Evolutionary conservation across 2,888 invertebrate genomes (phyloP).

Genomic region (Nysson spinosus): DNA sequence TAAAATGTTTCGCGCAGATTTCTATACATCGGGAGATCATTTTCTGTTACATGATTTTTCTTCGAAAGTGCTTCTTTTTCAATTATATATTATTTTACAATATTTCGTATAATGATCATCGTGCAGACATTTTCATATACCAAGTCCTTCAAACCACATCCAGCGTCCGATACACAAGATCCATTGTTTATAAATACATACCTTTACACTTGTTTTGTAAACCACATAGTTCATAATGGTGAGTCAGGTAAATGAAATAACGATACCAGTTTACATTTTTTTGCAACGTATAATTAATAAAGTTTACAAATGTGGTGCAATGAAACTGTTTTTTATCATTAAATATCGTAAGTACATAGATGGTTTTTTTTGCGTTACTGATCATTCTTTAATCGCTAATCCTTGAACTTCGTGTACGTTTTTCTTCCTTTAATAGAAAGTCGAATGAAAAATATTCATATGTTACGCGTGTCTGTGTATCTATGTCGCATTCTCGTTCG

Average conservation of each 20-base stretch:
- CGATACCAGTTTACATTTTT: slow-evolving; percentile 32
- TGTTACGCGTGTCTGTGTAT: slow-evolving; percentile 9
- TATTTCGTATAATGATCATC: background rate
- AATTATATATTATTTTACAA: background rate
- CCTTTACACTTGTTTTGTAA: background rate
- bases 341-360: slow-evolving; percentile 63
- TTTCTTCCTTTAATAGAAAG: slow-evolving; percentile 14
- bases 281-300: slow-evolving; percentile 69
- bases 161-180: background rate
- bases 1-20: no score
- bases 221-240: background rate
- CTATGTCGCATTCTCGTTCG: slow-evolving; percentile 7
- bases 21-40: no score
- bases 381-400: slow-evolving; percentile 31
- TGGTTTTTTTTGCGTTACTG: slow-evolving; percentile 47
- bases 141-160: no score
- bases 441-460: slow-evolving; percentile 28
- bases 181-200: background rate
- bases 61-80: background rate
- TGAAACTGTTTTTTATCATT: slow-evolving; percentile 58
- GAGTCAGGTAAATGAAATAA: slow-evolving; percentile 16
- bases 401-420: slow-evolving; percentile 26
- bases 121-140: no score
- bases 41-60: no score
- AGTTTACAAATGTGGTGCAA: slow-evolving; percentile 69